phyloP scores from a whole-genome alignment of 1,140 invertebrate genomes.

The Panonychus citri region DNA sequence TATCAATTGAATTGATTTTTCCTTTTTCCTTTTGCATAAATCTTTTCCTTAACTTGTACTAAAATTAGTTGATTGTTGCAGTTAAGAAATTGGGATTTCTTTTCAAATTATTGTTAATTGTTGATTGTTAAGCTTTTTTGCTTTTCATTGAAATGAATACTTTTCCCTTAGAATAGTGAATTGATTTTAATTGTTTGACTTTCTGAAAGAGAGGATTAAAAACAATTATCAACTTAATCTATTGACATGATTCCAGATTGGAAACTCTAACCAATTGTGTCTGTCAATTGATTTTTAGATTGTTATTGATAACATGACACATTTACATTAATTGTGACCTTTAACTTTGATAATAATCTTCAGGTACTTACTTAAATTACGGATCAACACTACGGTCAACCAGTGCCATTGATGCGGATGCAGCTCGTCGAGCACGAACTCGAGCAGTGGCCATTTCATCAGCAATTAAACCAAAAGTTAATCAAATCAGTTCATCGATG shows the following conservation, averaged over 20 bases:
- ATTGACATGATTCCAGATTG: not conserved
- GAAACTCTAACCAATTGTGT: too few relatives aligned
- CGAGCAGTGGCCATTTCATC: slow-evolving; percentile 34
- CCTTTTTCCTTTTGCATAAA: too few relatives aligned
- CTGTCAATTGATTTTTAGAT: not conserved
- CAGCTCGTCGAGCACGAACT: slow-evolving; percentile 56
- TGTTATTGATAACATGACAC: too few relatives aligned
- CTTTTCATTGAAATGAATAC: too few relatives aligned
- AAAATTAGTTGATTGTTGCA: too few relatives aligned
- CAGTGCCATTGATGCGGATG: slow-evolving; percentile 74
- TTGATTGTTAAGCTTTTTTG: too few relatives aligned
- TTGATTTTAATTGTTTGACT: not conserved
- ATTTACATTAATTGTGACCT: too few relatives aligned
- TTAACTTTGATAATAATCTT: slow-evolving; percentile 1
- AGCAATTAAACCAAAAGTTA: slow-evolving; percentile 25
- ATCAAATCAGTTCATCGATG: slow-evolving; percentile 22
- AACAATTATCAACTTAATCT: not conserved
- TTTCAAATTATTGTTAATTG: too few relatives aligned
- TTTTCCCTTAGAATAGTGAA: too few relatives aligned
- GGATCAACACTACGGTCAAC: slow-evolving; percentile 47
- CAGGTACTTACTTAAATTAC: not conserved
- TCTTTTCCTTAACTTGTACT: too few relatives aligned
- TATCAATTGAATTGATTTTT: too few relatives aligned
- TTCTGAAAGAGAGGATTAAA: not conserved
- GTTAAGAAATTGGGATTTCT: too few relatives aligned